A percentile compares a stretch with the other conserved stretches of the same genome.
These are phyloP conservation scores for Microchirus variegatus DNA, from an alignment of 2,797 vertebrate genomes.

Conservation along the genomic window DNA sequence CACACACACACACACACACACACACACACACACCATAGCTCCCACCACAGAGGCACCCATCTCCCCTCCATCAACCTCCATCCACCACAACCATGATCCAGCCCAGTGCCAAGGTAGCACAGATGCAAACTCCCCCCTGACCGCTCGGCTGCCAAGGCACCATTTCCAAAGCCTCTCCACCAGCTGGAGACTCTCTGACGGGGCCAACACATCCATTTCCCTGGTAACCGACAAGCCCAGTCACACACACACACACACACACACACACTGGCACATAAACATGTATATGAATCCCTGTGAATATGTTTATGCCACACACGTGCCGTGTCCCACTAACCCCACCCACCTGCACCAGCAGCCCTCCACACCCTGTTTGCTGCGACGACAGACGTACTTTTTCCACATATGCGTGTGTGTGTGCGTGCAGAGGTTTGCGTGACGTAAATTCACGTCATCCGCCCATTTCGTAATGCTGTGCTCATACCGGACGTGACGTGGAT, in stretches of 20 bases:
- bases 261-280: slow-evolving; percentile 55
- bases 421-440: no score
- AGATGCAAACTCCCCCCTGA: slow-evolving; percentile 89
- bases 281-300: slow-evolving; percentile 56
- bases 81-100: slow-evolving; percentile 68
- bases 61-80: slow-evolving; percentile 48
- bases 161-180: slow-evolving; percentile 85
- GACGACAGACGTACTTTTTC: no score
- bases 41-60: slow-evolving; percentile 16
- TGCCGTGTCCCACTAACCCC: slow-evolving; percentile 22
- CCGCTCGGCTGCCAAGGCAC: slow-evolving; percentile 83
- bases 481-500: no score
- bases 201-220: slow-evolving; percentile 89
- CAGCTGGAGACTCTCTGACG: slow-evolving; percentile 87
- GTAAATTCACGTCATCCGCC: no score
- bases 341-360: slow-evolving; percentile 13
- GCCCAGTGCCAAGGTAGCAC: slow-evolving; percentile 83
- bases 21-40: background rate
- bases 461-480: no score
- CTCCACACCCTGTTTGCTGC: slow-evolving; percentile 48
- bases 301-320: slow-evolving; percentile 60
- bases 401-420: no score
- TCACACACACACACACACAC: slow-evolving; percentile 18
- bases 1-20: slow-evolving; percentile 2
- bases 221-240: slow-evolving; percentile 82